Conservation (phyloP, 2,888 invertebrate genomes). For the Drosophila merina region DNA sequence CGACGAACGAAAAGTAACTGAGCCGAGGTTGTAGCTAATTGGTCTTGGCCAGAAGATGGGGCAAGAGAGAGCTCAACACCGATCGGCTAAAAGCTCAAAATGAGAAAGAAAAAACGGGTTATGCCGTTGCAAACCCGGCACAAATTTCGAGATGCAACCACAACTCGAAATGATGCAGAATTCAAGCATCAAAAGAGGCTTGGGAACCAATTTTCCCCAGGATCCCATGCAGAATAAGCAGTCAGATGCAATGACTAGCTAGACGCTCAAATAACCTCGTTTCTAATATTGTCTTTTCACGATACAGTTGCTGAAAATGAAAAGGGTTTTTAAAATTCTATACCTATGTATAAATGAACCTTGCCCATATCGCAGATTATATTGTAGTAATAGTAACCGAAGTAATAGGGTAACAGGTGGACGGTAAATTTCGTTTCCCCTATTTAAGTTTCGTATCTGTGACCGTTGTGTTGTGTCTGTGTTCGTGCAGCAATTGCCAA, state of each 20-base stretch:
- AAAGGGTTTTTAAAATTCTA: no score
- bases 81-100: background rate
- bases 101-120: background rate
- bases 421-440: no score
- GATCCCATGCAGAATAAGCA: background rate
- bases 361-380: no score
- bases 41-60: slow-evolving; percentile 6
- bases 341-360: no score
- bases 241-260: background rate
- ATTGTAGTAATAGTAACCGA: no score
- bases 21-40: background rate
- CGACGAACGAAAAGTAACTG: background rate
- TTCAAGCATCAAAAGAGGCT: background rate
- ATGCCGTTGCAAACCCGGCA: background rate
- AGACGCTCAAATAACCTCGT: background rate
- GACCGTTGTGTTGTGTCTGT: no score
- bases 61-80: background rate
- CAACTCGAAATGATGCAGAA: background rate
- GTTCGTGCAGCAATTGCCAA: no score
- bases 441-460: no score
- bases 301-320: background rate
- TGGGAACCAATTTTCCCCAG: background rate
- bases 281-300: background rate
- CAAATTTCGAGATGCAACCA: background rate
- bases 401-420: no score